Base-by-base conservation (phyloP, 2,888 invertebrate genomes). In the Phasia obesa region DNA sequence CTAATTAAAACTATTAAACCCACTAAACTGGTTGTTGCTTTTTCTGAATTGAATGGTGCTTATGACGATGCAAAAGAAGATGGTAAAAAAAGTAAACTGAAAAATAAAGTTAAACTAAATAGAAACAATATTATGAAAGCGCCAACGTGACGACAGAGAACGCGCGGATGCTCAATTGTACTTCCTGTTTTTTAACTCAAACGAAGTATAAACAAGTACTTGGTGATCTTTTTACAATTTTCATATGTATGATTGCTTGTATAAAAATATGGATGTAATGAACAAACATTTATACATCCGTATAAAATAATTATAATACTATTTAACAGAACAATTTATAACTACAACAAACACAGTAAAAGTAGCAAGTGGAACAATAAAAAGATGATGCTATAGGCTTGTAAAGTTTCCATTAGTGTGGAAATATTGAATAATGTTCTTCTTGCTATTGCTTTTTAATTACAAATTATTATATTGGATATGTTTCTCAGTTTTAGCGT, bases 121-220 rank as follows among this genome's bases (percentile, higher is more conserved):
- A 47, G 47, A 55, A 73, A 19, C 55, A 73, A 70, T 64, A 55
- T 73, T 59, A 76, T 73, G 51, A 62, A 62, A 81, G 84, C 81
- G 80, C 75, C 78, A 80, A 82, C 62, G 73, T 85, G 85, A 74
- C 84, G 85, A 85, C 85, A 79, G 78, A 69, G 74, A 78, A 81
- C 79, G 85, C 81, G 82, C 85, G 81, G 78, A 84, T 84, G 80
- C 79, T 64, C 78, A 84, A 82, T 73, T 80, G 57, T 51, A 85
- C 85, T 85, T 85, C 85, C 85, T 84, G 84, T 81, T 84, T 65
- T 44, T 42, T 4, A 67, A 25, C 42, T 17, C 51, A 51, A 13
- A 35, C 35, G 57, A 62, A 71, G n/a, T 47, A 27, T 73, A n/a
- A 59, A 60, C 65, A 53, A 60, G 38, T 75, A 57, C 23, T 75